A percentile compares a stretch with the other conserved stretches of the same genome.
Conservation (phyloP, 2,113 vertebrate species). For the Phaethon lepturus region DNA sequence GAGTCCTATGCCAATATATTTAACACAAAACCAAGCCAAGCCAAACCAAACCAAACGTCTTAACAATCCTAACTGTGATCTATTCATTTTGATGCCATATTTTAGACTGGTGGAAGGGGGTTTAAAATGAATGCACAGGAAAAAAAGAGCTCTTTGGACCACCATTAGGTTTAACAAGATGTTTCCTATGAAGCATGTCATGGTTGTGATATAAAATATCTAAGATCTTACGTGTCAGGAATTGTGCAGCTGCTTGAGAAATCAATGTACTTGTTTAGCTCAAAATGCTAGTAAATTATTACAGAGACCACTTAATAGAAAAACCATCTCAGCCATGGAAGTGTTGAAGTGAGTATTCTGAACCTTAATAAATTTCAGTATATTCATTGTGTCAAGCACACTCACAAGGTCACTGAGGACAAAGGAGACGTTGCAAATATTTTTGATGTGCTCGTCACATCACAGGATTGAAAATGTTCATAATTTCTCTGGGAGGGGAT, state of each 20-base stretch:
- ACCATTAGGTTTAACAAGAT: not conserved
- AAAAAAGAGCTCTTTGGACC: not conserved
- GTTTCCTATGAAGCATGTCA: not conserved
- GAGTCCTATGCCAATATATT: not conserved
- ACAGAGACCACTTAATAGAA: conserved; percentile 31
- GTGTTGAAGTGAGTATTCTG: not conserved
- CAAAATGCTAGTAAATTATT: conserved; percentile 34
- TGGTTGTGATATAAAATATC: not conserved
- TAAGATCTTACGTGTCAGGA: not conserved
- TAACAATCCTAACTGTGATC: not conserved
- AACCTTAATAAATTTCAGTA: conserved; percentile 16
- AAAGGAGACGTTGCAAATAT: not conserved
- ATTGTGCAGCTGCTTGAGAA: not conserved
- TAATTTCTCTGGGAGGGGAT: not conserved
- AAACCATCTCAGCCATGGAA: not conserved
- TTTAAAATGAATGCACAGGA: not conserved
- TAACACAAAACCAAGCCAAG: not conserved
- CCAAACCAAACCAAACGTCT: not conserved
- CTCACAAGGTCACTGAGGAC: not conserved
- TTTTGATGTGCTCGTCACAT: not conserved
- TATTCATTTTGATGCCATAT: not conserved
- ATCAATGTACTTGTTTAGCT: conserved; percentile 16
- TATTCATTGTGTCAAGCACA: conserved; percentile 7
- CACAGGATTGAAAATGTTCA: not conserved
- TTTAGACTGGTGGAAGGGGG: not conserved